Evolutionary conservation across 2,797 vertebrate genomes (phyloP).

Genomic region (Dallia pectoralis): DNA sequence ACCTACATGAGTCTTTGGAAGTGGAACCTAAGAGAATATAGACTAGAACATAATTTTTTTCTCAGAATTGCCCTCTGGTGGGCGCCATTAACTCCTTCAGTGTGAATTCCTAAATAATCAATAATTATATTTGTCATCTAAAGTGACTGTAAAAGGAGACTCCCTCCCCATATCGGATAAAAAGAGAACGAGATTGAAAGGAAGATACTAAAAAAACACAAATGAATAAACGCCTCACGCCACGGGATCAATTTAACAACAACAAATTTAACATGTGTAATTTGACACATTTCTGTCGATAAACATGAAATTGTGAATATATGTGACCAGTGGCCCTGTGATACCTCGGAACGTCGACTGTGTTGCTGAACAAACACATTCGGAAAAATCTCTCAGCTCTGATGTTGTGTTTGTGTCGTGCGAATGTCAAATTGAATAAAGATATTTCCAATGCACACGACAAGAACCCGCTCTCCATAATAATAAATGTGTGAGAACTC

Average conservation of each 20-base stretch:
- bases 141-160: conserved; percentile 41
- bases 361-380: not conserved
- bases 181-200: not conserved
- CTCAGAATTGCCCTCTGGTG: no score
- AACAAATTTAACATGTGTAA: no score
- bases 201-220: not conserved
- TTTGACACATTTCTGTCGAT: not conserved
- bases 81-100: not conserved
- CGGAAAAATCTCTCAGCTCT: not conserved
- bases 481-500: conserved; percentile 68
- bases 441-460: not conserved
- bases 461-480: conserved; percentile 24
- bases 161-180: not conserved
- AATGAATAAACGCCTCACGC: no score
- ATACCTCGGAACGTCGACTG: no score
- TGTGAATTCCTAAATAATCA: conserved; percentile 5
- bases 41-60: no score
- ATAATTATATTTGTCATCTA: not conserved
- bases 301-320: no score
- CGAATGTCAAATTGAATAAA: not conserved
- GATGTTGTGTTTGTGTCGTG: not conserved
- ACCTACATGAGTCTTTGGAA: no score
- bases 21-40: no score
- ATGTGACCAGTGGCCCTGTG: no score
- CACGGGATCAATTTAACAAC: not conserved